Evolutionary conservation across 2,888 invertebrate species (phyloP), one percentile per base, ranked within the genome.

Genomic region (Leptopterna dolabrata): DNA sequence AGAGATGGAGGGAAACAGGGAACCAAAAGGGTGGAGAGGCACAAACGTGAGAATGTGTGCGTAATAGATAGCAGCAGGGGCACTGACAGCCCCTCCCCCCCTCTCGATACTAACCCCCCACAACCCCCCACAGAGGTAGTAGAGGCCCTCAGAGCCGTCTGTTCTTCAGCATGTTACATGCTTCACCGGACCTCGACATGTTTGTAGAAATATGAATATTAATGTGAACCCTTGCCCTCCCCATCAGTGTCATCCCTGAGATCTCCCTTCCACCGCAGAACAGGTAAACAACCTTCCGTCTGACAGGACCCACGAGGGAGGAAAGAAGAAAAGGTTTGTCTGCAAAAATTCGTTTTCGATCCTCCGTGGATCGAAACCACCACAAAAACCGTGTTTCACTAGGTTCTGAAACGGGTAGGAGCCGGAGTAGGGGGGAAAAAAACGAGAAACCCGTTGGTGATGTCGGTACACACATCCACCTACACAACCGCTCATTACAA

Each of bases 161-260:
- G 70, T 83, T 70, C 70, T 63, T 19, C 55, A 70, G 70, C 55
- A 63, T 41, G 83, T 83, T 83, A 83, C 43, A 83, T 71, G 83
- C 19, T 71, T 83, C 70, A 71, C 83, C 63, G 83, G 41, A 70
- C 41, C 71, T 24, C 83, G 83, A 83, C 83, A 71, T 83, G 83
- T 83, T 83, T 83, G 83, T 83, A 83, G 83, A 83, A 83, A 83
- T 83, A 83, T 83, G 83, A 83, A 83, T 83, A 83, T 83, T 83
- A 83, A 83, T 83, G 83, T 70, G 63, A 78, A 78, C 78, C 78
- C 47, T 78, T 78, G 78, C 78, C 78, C 45, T 78, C 47, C 78
- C 78, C 78, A 43, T 78, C 78, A 78, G 78, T 78, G 78, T 78
- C 78, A 45, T 78, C 78, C 41, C 76, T 16, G 76, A 76, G 43